Evolutionary conservation across 2,113 vertebrate genomes (phyloP), one percentile per base, ranked within the genome.

Genomic region (Chelonoidis abingdonii): DNA sequence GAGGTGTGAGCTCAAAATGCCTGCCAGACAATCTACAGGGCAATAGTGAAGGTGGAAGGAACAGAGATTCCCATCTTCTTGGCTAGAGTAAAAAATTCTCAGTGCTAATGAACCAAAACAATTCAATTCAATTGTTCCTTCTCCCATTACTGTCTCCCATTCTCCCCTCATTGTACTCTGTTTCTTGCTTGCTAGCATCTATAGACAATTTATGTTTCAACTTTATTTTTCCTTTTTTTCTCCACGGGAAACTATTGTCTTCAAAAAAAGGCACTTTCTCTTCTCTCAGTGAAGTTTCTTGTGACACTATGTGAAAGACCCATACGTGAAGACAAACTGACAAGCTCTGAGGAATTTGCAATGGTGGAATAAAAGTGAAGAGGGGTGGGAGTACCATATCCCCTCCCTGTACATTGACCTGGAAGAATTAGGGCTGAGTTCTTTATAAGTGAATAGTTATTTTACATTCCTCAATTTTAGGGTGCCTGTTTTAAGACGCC

Each of bases 301-400:
- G 56, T 57, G 56, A 57, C 57, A 62, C 27, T 29, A 6, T 22
- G 17, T 38, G 65, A 72, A 65, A 65, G 31, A 21, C n/a, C n/a
- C 19, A 4, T 72, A 38, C 19, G 3, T 72, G 35, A 91, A 85
- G 89, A 91, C 84, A 86, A 82, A 14, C 31, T 87, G 69, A 89
- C 3, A 22, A 69, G 19, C 13, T 69, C 54, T 0, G 0, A 10
- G 12, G 76, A 1, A 3, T 84, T 89, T 0, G 0, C 85, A 56
- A 2, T 1, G 59, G 52, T 13, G 49, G 29, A 10, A 17, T 59
- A 5, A 7, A 57, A 57, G 3, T 0, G 49, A n/a, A 7, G 24
- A 27, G 6, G 38, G 5, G 22, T 75, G 10, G n/a, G 9, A 76
- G 75, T 47, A 7, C 44, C 75, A 78, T 47, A 47, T 12, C 24